phyloP scores from a whole-genome alignment of 2,888 invertebrate species.

The Drosophila tripunctata region DNA sequence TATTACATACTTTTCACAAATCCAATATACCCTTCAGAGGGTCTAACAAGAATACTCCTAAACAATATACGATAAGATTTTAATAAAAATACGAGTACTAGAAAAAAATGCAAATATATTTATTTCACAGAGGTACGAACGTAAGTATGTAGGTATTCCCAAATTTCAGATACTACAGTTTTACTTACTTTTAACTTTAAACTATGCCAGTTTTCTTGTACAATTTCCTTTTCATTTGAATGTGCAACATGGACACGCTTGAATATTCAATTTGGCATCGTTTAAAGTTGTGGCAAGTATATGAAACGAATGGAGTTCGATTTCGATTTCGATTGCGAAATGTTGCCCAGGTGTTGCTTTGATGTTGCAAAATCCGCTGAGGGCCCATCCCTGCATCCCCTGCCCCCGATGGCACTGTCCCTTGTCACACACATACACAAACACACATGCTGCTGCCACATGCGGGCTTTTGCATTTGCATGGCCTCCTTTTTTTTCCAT shows the following conservation, averaged over 20 bases:
- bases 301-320: conserved; percentile 52
- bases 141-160: too few species aligned
- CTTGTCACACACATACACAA: background rate
- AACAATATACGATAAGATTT: too few species aligned
- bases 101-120: background rate
- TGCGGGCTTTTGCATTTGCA: conserved; percentile 74
- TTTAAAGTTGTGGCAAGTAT: conserved; percentile 39
- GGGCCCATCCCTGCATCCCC: conserved; percentile 17
- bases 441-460: conserved; percentile 37
- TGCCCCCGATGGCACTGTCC: background rate
- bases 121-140: too few species aligned
- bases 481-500: conserved; percentile 62
- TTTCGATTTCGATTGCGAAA: conserved; percentile 35
- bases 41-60: too few species aligned
- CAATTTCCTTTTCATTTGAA: background rate
- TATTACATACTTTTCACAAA: too few species aligned
- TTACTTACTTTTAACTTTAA: background rate
- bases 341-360: conserved; percentile 71
- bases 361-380: conserved; percentile 55
- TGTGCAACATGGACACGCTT: background rate
- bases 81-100: too few species aligned
- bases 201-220: background rate
- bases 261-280: conserved; percentile 38
- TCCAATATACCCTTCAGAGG: too few species aligned
- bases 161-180: background rate